Conservation (phyloP, 2,797 vertebrate species). For the Telmatherina bonti region DNA sequence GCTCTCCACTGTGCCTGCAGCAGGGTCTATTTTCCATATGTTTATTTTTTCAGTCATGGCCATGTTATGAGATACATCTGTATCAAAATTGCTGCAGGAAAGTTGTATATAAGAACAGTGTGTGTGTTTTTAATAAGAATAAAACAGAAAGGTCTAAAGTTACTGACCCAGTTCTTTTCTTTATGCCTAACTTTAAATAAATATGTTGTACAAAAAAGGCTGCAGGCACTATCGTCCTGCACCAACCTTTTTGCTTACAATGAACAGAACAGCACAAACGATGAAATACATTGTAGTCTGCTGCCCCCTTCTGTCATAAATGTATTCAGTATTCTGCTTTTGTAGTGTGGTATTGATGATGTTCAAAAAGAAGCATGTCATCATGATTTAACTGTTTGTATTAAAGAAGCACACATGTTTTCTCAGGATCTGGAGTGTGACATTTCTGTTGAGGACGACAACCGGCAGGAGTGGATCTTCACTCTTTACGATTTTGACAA, state of each 20-base stretch:
- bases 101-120: constrained; percentile 60
- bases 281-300: constrained; percentile 19
- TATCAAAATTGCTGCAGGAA: constrained; percentile 58
- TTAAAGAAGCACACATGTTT: constrained; percentile 3
- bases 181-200: neutral
- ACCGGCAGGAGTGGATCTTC: constrained; percentile 89
- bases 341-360: neutral
- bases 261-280: neutral
- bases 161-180: neutral
- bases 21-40: constrained; percentile 45
- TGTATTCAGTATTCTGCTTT: neutral
- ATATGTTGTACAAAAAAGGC: neutral
- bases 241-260: neutral
- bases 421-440: constrained; percentile 87
- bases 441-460: constrained; percentile 85
- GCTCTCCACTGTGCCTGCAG: constrained; percentile 36
- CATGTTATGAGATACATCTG: constrained; percentile 66
- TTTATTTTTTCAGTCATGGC: constrained; percentile 72
- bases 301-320: constrained; percentile 50
- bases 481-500: constrained; percentile 90
- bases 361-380: neutral
- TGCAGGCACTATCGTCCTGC: neutral
- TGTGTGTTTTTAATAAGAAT: constrained; percentile 4
- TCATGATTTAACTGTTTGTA: constrained; percentile 1
- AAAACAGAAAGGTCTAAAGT: neutral